phyloP scores from a whole-genome alignment of 2,797 vertebrate genomes.

The Mionectes olivaceus region DNA sequence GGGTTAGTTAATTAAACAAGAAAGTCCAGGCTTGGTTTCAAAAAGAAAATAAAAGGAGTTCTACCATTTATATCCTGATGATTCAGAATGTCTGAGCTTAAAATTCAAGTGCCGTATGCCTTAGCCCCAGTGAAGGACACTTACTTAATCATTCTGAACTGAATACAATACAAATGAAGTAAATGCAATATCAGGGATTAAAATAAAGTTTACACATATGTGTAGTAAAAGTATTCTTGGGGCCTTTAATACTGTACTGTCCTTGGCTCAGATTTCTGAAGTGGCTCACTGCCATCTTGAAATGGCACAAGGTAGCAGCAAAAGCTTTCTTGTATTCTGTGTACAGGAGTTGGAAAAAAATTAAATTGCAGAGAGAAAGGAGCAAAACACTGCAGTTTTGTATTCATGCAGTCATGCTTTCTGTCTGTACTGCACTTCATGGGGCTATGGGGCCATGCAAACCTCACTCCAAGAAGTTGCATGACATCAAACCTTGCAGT shows the following conservation, averaged over 20 bases:
- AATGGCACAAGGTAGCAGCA: constrained; percentile 27
- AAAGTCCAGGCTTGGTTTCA: background rate
- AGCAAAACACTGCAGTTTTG: background rate
- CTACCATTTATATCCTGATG: background rate
- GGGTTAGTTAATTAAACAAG: background rate
- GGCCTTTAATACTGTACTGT: constrained; percentile 17
- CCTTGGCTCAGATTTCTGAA: background rate
- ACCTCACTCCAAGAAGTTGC: background rate
- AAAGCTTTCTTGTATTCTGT: constrained; percentile 6
- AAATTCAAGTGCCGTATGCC: background rate
- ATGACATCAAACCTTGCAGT: background rate
- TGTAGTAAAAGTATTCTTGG: constrained; percentile 34
- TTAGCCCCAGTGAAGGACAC: constrained; percentile 3
- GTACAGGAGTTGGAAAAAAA: background rate
- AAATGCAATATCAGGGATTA: constrained; percentile 14
- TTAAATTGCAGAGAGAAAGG: background rate
- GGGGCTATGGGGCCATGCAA: background rate
- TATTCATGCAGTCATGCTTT: background rate
- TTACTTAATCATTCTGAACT: constrained; percentile 21
- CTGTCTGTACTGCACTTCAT: background rate
- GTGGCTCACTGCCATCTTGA: constrained; percentile 28
- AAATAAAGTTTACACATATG: constrained; percentile 26
- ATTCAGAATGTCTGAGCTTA: constrained; percentile 10
- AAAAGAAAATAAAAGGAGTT: background rate
- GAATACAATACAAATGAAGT: constrained; percentile 30